Conservation (phyloP, 2,888 invertebrate genomes). For the Cristatella mucedo region DNA sequence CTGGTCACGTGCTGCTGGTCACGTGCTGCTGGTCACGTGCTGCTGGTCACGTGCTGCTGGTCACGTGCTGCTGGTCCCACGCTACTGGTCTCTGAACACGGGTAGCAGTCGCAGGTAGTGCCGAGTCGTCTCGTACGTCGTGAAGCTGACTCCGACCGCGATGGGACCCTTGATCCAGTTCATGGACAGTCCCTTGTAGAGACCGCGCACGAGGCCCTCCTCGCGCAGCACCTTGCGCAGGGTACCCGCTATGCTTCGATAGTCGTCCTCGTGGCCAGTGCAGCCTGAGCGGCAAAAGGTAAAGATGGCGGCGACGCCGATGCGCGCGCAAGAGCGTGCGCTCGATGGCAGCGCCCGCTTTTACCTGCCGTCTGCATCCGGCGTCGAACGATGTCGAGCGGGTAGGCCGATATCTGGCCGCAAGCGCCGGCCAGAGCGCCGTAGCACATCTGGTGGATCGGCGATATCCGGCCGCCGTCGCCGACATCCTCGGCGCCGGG, state of each 20-base stretch:
- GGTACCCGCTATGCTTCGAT: conserved; percentile 52
- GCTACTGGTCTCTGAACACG: conserved; percentile 18
- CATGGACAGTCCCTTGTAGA: conserved; percentile 97
- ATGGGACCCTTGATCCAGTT: conserved; percentile 77
- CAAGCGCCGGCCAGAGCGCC: conserved; percentile 81
- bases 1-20: too few species aligned
- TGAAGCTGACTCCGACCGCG: conserved; percentile 75
- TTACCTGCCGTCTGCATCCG: conserved; percentile 51
- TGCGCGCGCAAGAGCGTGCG: too few species aligned
- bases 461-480: too few species aligned
- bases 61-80: too few species aligned
- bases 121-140: conserved; percentile 60
- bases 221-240: conserved; percentile 42
- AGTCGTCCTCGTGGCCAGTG: conserved; percentile 40
- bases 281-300: too few species aligned
- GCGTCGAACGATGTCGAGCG: conserved; percentile 74
- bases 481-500: conserved; percentile 59
- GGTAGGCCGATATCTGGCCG: conserved; percentile 89
- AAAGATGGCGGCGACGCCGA: too few species aligned
- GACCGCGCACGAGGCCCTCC: conserved; percentile 72
- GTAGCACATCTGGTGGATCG: conserved; percentile 55
- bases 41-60: too few species aligned
- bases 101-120: conserved; percentile 21
- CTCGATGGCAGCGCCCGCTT: too few species aligned
- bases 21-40: too few species aligned